Base-by-base conservation (phyloP, 2,888 invertebrate genomes). In the Lampropteryx suffumata region DNA sequence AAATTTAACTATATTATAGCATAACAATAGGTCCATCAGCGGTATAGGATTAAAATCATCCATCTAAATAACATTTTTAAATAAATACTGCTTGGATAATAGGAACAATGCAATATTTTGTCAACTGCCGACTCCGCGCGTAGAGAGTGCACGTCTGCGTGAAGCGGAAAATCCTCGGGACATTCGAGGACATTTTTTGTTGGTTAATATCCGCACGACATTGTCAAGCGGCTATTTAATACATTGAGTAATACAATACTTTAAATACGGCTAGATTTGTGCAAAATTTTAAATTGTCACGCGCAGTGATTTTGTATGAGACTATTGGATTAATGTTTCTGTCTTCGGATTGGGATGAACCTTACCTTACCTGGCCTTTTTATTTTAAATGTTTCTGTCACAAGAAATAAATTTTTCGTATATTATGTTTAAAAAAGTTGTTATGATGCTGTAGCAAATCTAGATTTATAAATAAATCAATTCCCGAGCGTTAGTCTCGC, bases 151-250 rank as follows among this genome's bases (percentile, higher is more conserved):
- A 89, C 67, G 73, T 69, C 82, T 81, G 86, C 89, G 87, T 90
- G 87, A 90, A 88, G 90, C 88, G 90, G 89, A 90, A 90, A 90
- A 90, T 90, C 90, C 90, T 87, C 85, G 85, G 88, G 84, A 86
- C 81, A 80, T 87, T 86, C 76, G 86, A 88, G 88, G 87, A 88
- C 85, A 85, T 85, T 89, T 90, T 90, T 90, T 90, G 88, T 86
- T 82, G 84, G 84, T 83, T 88, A 87, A 89, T 90, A 89, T 90
- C 88, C 86, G 87, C 84, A 82, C 84, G 84, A 88, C 87, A 89
- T 89, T 90, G 89, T 90, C 87, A 87, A 85, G 82, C 80, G 79
- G 85, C 89, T 80, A 88, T 89, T 89, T 88, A 87, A 89, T 89
- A 88, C 88, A 84, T 83, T 79, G 73, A 76, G 89, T 88, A 90